Conservation (phyloP, 2,888 invertebrate species). For the Netelia fuscicornis region DNA sequence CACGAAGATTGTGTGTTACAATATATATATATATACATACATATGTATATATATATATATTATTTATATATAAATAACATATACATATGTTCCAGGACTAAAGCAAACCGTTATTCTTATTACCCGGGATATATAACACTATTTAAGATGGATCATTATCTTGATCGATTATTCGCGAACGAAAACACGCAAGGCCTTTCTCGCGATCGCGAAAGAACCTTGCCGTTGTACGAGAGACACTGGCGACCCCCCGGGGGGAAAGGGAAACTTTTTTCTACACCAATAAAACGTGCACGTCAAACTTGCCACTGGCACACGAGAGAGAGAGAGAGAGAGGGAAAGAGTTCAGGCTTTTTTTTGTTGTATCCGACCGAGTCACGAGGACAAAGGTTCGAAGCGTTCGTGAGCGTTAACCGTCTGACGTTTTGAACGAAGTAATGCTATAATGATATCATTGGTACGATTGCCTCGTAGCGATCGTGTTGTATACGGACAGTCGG, state of each 20-base stretch:
- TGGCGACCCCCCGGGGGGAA: background rate
- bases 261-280: background rate
- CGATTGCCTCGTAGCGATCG: conserved; percentile 1
- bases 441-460: conserved; percentile 25
- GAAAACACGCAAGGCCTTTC: background rate
- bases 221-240: background rate
- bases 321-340: background rate
- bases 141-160: background rate
- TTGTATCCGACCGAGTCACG: background rate
- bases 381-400: background rate
- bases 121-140: background rate
- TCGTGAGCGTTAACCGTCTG: conserved; percentile 3
- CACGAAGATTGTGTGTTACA: background rate
- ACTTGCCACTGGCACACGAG: background rate
- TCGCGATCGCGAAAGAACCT: background rate
- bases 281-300: background rate
- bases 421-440: conserved; percentile 33
- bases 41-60: background rate
- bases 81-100: background rate
- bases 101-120: background rate
- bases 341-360: background rate
- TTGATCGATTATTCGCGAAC: background rate
- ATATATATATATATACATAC: background rate
- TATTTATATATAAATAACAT: background rate
- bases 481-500: conserved; percentile 38